phyloP scores from a whole-genome alignment of 2,113 vertebrate species.

The Psephotus haematonotus region DNA sequence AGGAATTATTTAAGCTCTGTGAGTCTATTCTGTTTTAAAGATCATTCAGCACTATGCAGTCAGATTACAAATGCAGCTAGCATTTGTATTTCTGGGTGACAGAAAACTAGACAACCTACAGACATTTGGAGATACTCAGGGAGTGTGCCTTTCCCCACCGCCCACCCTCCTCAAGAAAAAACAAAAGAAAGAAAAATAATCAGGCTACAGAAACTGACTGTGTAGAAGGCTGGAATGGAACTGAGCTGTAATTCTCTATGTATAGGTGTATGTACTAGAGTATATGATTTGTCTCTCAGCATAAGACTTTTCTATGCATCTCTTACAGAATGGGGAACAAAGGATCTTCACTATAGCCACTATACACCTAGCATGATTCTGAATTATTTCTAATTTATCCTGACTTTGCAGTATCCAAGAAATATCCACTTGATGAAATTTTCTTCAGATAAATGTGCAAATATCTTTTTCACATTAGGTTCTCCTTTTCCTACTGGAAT shows the following conservation, averaged over 20 bases:
- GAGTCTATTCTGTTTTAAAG: conserved; percentile 12
- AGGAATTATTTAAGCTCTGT: conserved; percentile 37
- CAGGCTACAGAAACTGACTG: background rate
- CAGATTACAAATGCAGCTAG: background rate
- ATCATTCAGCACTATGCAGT: background rate
- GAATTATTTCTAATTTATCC: background rate
- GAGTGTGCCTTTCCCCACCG: background rate
- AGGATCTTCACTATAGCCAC: background rate
- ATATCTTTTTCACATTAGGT: background rate
- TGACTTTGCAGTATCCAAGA: background rate
- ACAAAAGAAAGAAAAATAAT: background rate
- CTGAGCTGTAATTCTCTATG: background rate
- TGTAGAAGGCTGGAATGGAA: background rate
- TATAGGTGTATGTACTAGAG: background rate
- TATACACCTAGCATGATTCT: background rate
- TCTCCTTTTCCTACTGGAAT: background rate
- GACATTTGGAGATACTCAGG: background rate
- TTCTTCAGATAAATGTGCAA: background rate
- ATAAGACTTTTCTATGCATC: background rate
- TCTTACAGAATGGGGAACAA: background rate
- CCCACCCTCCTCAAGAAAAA: background rate
- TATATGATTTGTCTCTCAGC: background rate
- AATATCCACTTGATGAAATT: background rate
- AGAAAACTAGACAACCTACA: background rate
- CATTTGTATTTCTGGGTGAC: background rate